These are phyloP conservation scores for Drosophila eohydei DNA, from an alignment of 2,888 invertebrate species.

Conservation along the genomic window DNA sequence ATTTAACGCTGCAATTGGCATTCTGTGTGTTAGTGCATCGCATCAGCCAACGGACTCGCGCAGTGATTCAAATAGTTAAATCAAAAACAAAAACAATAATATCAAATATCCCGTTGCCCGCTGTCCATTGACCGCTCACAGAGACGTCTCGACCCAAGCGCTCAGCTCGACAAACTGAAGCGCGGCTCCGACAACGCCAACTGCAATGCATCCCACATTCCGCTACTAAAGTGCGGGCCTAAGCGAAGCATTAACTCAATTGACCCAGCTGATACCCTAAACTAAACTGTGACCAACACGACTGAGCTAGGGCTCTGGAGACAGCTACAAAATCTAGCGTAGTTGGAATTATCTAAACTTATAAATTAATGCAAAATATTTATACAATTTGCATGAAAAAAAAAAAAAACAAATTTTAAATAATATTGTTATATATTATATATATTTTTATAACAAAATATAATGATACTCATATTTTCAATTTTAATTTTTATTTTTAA, in stretches of 20 bases:
- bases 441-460: too few species aligned
- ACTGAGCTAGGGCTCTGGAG: background rate
- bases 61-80: background rate
- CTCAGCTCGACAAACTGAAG: conserved; percentile 13
- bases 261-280: conserved; percentile 18
- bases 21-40: conserved; percentile 51
- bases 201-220: conserved; percentile 14
- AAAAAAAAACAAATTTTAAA: too few species aligned
- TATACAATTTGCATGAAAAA: too few species aligned
- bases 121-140: background rate
- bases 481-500: too few species aligned
- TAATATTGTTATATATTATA: too few species aligned
- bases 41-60: conserved; percentile 5
- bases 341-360: background rate
- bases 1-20: conserved; percentile 64
- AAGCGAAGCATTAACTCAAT: conserved; percentile 35
- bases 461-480: too few species aligned
- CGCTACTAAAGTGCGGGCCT: conserved; percentile 36
- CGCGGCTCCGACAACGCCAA: conserved; percentile 8
- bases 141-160: conserved; percentile 64
- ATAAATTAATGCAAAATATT: background rate
- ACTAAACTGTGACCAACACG: background rate
- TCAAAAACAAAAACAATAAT: background rate
- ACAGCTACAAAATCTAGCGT: background rate
- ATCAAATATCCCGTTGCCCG: background rate